Percentiles rank a stretch among this genome's conserved stretches.
phyloP scores from a whole-genome alignment of 1,140 invertebrate species.

The Odontomachus brunneus region DNA sequence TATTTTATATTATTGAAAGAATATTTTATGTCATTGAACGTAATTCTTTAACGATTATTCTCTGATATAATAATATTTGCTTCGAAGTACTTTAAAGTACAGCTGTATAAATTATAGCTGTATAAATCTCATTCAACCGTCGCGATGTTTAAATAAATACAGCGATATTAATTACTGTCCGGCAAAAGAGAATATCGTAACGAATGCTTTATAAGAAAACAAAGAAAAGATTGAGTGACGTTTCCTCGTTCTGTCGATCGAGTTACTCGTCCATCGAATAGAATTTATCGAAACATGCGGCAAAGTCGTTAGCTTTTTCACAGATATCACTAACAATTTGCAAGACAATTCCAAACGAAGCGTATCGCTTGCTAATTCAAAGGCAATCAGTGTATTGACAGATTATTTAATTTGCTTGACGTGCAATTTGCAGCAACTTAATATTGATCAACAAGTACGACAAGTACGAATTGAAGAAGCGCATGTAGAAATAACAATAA shows the following conservation, averaged over 20 bases:
- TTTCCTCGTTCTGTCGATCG: not conserved
- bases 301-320: slow-evolving; percentile 1
- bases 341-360: not conserved
- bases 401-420: slow-evolving; percentile 11
- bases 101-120: not conserved
- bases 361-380: slow-evolving; percentile 1
- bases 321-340: slow-evolving; percentile 24
- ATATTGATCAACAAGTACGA: slow-evolving; percentile 18
- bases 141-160: not conserved
- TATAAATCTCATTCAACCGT: not conserved
- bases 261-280: not conserved
- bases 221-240: not conserved
- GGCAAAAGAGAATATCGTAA: not conserved
- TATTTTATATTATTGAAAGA: not conserved
- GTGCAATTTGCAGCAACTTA: slow-evolving; percentile 22
- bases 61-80: slow-evolving; percentile 2
- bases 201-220: not conserved
- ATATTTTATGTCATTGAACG: not conserved
- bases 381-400: not conserved
- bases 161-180: not conserved
- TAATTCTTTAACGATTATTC: not conserved
- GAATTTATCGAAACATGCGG: not conserved
- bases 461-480: not conserved
- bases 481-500: not conserved
- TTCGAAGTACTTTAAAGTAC: not conserved